phyloP scores from a whole-genome alignment of 2,113 vertebrate genomes.

The Siniperca knerii region DNA sequence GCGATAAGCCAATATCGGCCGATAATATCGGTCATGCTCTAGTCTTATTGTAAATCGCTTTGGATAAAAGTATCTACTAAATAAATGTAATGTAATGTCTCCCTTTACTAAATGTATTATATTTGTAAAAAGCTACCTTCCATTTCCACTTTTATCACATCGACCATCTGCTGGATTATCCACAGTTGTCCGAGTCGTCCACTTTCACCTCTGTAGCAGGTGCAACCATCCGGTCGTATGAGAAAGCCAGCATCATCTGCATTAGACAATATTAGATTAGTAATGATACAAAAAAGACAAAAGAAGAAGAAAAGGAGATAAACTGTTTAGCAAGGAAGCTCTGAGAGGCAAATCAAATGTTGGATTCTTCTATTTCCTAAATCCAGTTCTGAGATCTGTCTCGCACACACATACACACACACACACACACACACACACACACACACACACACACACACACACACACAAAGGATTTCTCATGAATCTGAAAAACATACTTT shows the following conservation, averaged over 20 bases:
- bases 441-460: no score
- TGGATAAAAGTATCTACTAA: neutral
- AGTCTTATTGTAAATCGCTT: no score
- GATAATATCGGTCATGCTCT: no score
- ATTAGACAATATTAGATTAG: neutral
- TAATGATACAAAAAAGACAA: neutral
- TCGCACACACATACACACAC: no score
- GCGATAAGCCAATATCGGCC: no score
- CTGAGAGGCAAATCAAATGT: neutral
- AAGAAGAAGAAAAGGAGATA: neutral
- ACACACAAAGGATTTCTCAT: no score
- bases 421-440: no score
- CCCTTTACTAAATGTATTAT: neutral
- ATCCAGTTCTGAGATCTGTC: neutral
- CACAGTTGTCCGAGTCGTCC: constrained; percentile 54
- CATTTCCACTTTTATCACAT: neutral
- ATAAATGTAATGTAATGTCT: neutral
- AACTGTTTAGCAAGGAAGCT: neutral
- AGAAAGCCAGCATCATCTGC: constrained; percentile 86
- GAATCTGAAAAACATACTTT: neutral
- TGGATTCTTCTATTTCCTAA: neutral
- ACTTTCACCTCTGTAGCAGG: constrained; percentile 60
- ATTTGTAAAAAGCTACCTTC: constrained; percentile 23
- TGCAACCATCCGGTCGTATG: constrained; percentile 84
- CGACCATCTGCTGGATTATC: neutral